These are phyloP conservation scores for Hemaris fuciformis DNA, from an alignment of 2,888 invertebrate genomes.

Conservation along the genomic window DNA sequence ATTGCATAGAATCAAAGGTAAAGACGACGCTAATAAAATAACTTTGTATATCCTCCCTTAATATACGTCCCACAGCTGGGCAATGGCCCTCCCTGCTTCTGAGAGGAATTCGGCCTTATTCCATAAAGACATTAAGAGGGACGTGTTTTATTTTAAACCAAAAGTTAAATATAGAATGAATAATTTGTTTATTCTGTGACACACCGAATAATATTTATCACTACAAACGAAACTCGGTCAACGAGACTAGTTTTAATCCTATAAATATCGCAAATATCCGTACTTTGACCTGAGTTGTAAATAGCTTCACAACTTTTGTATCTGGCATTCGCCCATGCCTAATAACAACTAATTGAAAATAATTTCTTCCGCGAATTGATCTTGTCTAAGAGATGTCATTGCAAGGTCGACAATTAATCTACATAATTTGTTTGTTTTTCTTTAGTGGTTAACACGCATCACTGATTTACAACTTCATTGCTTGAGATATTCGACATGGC, in stretches of 20 bases:
- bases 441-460: too few species aligned
- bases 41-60: too few species aligned
- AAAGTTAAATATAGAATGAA: too few species aligned
- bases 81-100: too few species aligned
- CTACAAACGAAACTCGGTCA: slow-evolving; percentile 1
- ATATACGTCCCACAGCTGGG: too few species aligned
- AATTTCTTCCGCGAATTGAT: not conserved
- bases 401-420: not conserved
- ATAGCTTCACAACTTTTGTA: not conserved
- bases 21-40: too few species aligned
- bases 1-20: too few species aligned
- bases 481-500: not conserved
- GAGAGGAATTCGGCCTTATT: too few species aligned
- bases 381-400: not conserved
- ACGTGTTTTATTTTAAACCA: not conserved
- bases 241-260: not conserved
- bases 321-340: slow-evolving; percentile 3
- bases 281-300: slow-evolving; percentile 2
- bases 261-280: not conserved
- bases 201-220: not conserved
- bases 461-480: too few species aligned
- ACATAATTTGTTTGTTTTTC: too few species aligned
- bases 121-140: not conserved
- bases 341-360: not conserved
- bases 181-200: not conserved